Evolutionary conservation across 2,888 invertebrate genomes (phyloP), one percentile per base, ranked within the genome.

Genomic region (Syrphus vitripennis): DNA sequence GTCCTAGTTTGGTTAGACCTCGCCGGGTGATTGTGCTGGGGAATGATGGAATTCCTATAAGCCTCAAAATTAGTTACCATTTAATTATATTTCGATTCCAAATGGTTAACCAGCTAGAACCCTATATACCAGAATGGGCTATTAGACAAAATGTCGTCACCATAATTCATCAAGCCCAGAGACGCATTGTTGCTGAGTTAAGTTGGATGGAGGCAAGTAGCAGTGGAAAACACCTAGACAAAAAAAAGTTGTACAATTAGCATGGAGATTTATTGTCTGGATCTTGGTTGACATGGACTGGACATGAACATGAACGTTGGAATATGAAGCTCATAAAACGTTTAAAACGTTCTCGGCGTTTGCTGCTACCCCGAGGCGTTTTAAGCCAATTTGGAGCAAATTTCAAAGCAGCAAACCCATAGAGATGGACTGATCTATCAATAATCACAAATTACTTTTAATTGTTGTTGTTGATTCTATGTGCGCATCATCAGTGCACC

Each of bases 401-500:
- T 34, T 69, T 31, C 12, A 19, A 9, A 37, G 53, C 42, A 37
- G 42, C 42, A 12, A 37, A 63, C 24, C 77, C 50, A 42, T 42
- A 61, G 70, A 82, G 74, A 86, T 78, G 74, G 70, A 61, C 81
- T 78, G 74, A 82, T 82, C 77, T 74, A 78, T 86, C 86, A 71
- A 79, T 87, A 75, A 53, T 75, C 87, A 83, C 82, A 83, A 87
- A 87, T 79, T 77, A 78, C 83, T 83, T 87, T 87, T 87, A 87
- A 87, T 87, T 87, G 71, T 79, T 78, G 59, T 69, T 45, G 48
- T 48, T 77, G 42, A 57, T 37, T 69, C 48, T 59, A 40, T 67
- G 48, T 24, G 16, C 26, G 37, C 42, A 26, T 37, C 34, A 19
- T 29, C 53, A 40, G 48, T 45, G 26, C 14, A 16, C 16, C 48